These are phyloP conservation scores for Oryzias woworae DNA, from an alignment of 2,113 vertebrate species.

Conservation along the genomic window DNA sequence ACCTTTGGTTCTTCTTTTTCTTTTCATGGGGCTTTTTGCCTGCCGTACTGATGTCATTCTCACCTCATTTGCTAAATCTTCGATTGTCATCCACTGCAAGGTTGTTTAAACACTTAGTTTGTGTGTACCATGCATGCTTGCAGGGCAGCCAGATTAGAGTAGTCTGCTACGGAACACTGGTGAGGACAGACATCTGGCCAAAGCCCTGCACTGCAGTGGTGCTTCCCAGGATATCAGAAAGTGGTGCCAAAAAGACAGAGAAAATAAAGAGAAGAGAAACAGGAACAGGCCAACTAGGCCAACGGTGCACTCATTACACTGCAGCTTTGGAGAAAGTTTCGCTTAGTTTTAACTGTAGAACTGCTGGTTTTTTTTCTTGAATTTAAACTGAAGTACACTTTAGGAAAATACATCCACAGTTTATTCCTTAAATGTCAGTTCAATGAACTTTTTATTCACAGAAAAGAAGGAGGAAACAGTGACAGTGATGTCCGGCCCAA, in stretches of 20 bases:
- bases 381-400: not conserved
- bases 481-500: conserved; percentile 14
- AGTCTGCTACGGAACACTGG: conserved; percentile 44
- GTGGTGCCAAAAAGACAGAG: conserved; percentile 50
- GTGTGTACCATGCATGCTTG: conserved; percentile 28
- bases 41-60: conserved; percentile 13
- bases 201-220: conserved; percentile 32
- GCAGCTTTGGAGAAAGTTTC: conserved; percentile 20
- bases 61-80: conserved; percentile 22
- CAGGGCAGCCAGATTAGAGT: conserved; percentile 53
- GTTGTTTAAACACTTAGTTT: conserved; percentile 14
- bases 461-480: conserved; percentile 29
- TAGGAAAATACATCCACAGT: not conserved
- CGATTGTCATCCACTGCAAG: conserved; percentile 21
- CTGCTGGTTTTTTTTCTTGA: not conserved
- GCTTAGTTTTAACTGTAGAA: conserved; percentile 12
- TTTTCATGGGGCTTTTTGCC: not conserved
- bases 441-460: conserved; percentile 34
- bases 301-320: conserved; percentile 43
- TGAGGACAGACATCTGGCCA: conserved; percentile 65
- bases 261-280: conserved; percentile 35
- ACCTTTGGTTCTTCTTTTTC: not conserved
- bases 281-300: conserved; percentile 55
- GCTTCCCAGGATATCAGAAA: conserved; percentile 64
- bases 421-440: conserved; percentile 21